Percentiles rank a stretch among this genome's conserved stretches.
These are phyloP conservation scores for Spatula clypeata DNA, from an alignment of 2,797 vertebrate genomes.

Conservation along the genomic window DNA sequence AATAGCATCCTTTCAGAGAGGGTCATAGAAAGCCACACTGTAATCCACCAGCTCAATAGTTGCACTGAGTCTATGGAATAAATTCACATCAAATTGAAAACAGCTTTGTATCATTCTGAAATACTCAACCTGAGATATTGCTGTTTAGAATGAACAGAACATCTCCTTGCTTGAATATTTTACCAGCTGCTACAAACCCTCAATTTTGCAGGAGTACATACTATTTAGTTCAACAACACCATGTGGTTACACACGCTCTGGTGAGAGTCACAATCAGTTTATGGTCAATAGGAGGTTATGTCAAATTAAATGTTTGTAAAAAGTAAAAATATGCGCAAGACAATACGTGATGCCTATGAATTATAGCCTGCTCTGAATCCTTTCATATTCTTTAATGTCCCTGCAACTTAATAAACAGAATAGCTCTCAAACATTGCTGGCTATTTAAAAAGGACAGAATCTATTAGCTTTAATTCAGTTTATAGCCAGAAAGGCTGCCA, in stretches of 20 bases:
- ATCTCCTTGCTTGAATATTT: not conserved
- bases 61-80: not conserved
- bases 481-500: slow-evolving; percentile 65
- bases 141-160: not conserved
- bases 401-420: slow-evolving; percentile 37
- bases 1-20: not conserved
- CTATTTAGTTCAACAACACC: not conserved
- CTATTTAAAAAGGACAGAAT: slow-evolving; percentile 27
- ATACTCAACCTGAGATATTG: not conserved
- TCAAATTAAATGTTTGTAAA: slow-evolving; percentile 17
- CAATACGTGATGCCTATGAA: not conserved
- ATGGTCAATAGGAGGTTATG: not conserved
- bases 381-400: slow-evolving; percentile 29
- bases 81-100: not conserved
- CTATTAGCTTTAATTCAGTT: slow-evolving; percentile 60
- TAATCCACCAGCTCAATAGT: not conserved
- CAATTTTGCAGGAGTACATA: not conserved
- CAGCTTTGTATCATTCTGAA: not conserved
- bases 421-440: slow-evolving; percentile 22
- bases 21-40: not conserved
- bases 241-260: not conserved
- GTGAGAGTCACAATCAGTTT: not conserved
- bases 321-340: not conserved
- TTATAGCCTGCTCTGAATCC: not conserved
- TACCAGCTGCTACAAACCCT: not conserved